These are phyloP conservation scores for Xenopus laevis DNA, from an alignment of 2,113 vertebrate genomes.

Conservation along the genomic window DNA sequence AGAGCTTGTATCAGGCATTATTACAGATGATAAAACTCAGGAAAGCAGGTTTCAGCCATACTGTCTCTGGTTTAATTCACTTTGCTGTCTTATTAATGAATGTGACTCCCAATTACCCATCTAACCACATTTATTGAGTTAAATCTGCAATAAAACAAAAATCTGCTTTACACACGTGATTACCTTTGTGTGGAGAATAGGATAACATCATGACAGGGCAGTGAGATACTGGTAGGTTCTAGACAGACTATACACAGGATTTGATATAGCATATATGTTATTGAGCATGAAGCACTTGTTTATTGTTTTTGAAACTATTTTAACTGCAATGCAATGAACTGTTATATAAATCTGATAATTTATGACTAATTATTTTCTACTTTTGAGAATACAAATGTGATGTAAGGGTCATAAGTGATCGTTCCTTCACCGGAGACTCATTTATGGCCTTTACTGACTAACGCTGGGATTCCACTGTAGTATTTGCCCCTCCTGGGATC, in stretches of 20 bases:
- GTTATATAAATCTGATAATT: too few species aligned
- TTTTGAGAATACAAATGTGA: too few species aligned
- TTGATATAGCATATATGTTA: too few species aligned
- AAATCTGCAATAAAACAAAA: constrained; percentile 1
- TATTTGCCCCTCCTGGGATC: too few species aligned
- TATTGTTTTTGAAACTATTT: too few species aligned
- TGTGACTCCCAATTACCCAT: background rate
- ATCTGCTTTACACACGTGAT: background rate
- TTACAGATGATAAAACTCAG: constrained; percentile 24
- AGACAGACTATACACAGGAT: background rate
- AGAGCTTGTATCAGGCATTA: constrained; percentile 12
- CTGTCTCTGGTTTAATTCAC: constrained; percentile 18
- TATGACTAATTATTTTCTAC: too few species aligned
- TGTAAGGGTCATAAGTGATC: background rate
- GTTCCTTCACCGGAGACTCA: background rate
- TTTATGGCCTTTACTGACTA: background rate
- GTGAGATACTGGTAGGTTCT: background rate
- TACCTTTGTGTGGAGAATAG: background rate
- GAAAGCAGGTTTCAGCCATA: constrained; percentile 12
- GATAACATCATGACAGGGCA: background rate
- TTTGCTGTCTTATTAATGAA: constrained; percentile 23
- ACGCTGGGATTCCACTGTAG: too few species aligned
- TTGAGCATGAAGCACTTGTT: too few species aligned
- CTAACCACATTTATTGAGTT: constrained; percentile 7
- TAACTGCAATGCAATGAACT: too few species aligned